These are phyloP conservation scores for Hydrolagus affinis DNA, from an alignment of 2,113 vertebrate species.

Conservation along the genomic window DNA sequence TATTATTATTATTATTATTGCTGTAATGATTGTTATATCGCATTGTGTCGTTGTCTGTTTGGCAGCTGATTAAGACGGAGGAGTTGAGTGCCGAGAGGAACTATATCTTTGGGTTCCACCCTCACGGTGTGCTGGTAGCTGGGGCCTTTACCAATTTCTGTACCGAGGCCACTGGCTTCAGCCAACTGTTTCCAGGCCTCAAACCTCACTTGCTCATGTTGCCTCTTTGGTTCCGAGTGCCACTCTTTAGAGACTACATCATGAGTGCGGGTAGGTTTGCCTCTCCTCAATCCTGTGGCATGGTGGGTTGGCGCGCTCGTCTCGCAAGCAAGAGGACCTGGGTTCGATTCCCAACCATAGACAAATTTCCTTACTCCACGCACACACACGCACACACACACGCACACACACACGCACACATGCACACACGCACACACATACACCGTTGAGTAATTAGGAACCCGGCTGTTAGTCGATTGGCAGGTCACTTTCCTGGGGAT, in stretches of 20 bases:
- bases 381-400: no score
- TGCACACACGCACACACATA: no score
- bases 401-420: no score
- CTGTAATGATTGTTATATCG: neutral
- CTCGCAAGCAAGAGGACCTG: no score
- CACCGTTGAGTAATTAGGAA: no score
- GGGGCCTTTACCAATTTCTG: conserved; percentile 84
- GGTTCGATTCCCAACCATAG: no score
- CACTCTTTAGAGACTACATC: conserved; percentile 80
- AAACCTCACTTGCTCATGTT: conserved; percentile 72
- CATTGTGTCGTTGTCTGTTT: neutral
- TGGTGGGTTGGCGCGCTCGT: no score
- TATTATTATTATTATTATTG: neutral
- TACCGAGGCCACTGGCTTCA: conserved; percentile 67
- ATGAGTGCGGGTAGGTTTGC: conserved; percentile 69
- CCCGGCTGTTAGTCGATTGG: no score
- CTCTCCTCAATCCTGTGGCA: no score
- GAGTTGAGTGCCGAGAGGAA: conserved; percentile 76
- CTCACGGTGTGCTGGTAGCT: conserved; percentile 72
- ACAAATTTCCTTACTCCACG: no score
- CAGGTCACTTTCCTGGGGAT: no score
- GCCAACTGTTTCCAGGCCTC: conserved; percentile 66
- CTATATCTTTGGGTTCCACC: conserved; percentile 82
- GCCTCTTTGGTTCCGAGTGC: conserved; percentile 74
- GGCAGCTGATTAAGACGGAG: conserved; percentile 76